A percentile compares a stretch with the other conserved stretches of the same genome.
Evolutionary conservation across 2,113 vertebrate species (phyloP).

Genomic region (Uropsilus gracilis): DNA sequence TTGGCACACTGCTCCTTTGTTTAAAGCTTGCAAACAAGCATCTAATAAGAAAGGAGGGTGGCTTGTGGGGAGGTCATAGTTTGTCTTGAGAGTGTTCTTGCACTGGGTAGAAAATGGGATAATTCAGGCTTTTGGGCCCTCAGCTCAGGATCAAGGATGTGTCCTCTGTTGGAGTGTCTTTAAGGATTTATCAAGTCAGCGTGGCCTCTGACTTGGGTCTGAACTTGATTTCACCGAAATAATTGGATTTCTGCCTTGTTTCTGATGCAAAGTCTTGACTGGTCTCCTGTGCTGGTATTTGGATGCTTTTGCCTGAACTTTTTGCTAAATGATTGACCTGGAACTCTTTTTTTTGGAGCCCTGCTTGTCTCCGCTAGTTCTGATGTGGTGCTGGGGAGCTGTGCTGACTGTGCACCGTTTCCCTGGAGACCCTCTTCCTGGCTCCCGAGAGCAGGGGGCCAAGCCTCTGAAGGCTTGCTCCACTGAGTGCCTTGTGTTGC

Average conservation of each 20-base stretch:
- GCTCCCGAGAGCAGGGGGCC: not conserved
- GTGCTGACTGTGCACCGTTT: not conserved
- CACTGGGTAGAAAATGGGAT: not conserved
- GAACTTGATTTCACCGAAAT: slow-evolving; percentile 22
- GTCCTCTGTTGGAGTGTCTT: not conserved
- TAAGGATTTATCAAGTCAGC: not conserved
- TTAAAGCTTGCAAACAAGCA: not conserved
- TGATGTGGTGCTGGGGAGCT: not conserved
- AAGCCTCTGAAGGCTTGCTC: not conserved
- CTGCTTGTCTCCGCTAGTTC: not conserved
- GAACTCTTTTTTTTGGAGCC: not conserved
- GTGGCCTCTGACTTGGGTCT: slow-evolving; percentile 18
- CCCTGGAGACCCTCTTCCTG: not conserved
- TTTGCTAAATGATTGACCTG: not conserved
- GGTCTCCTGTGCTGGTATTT: slow-evolving; percentile 15
- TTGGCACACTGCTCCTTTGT: not conserved
- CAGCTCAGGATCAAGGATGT: not conserved
- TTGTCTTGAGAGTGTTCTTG: not conserved
- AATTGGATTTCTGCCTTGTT: slow-evolving; percentile 36
- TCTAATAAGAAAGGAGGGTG: not conserved
- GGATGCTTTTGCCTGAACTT: slow-evolving; percentile 36
- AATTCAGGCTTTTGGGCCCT: not conserved
- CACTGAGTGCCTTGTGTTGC: not conserved
- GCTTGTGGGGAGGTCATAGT: not conserved
- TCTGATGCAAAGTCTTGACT: slow-evolving; percentile 21